phyloP scores from a whole-genome alignment of 2,888 invertebrate genomes.

The Coremacera marginata region DNA sequence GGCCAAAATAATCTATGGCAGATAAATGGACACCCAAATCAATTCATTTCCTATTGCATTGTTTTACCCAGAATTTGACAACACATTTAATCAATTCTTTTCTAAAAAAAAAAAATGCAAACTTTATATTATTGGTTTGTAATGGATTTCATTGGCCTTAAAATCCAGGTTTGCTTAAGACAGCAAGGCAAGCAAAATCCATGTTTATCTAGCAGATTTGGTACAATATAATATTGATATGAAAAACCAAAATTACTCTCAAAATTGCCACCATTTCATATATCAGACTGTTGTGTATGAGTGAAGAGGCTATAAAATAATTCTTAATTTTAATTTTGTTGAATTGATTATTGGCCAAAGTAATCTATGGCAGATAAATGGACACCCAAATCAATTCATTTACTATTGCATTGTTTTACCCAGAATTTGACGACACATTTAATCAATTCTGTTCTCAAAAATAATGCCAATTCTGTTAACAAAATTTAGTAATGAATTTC shows the following conservation, averaged over 20 bases:
- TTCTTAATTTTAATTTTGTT: not conserved
- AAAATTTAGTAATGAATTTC: slow-evolving; percentile 57
- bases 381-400: slow-evolving; percentile 35
- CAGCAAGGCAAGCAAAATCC: too few relatives aligned
- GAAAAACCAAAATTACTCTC: slow-evolving; percentile 28
- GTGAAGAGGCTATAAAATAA: too few relatives aligned
- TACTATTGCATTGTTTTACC: slow-evolving; percentile 40
- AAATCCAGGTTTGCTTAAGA: slow-evolving; percentile 51
- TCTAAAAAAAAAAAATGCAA: slow-evolving; percentile 53
- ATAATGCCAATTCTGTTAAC: slow-evolving; percentile 7
- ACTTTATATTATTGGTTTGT: slow-evolving; percentile 51
- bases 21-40: slow-evolving; percentile 31
- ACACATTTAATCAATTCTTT: slow-evolving; percentile 42
- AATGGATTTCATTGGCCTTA: slow-evolving; percentile 62
- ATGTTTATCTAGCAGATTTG: too few relatives aligned
- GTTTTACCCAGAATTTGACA: slow-evolving; percentile 46
- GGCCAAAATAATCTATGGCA: slow-evolving; percentile 32
- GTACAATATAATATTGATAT: slow-evolving; percentile 31
- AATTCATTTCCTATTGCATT: slow-evolving; percentile 36
- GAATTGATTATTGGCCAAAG: slow-evolving; percentile 26
- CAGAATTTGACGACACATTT: slow-evolving; percentile 42
- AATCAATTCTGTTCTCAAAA: slow-evolving; percentile 54
- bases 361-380: slow-evolving; percentile 25
- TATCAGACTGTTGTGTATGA: too few relatives aligned
- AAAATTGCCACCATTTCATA: slow-evolving; percentile 29